Evolutionary conservation across 2,797 vertebrate genomes (phyloP).

Genomic region (Neostethus bicornis): DNA sequence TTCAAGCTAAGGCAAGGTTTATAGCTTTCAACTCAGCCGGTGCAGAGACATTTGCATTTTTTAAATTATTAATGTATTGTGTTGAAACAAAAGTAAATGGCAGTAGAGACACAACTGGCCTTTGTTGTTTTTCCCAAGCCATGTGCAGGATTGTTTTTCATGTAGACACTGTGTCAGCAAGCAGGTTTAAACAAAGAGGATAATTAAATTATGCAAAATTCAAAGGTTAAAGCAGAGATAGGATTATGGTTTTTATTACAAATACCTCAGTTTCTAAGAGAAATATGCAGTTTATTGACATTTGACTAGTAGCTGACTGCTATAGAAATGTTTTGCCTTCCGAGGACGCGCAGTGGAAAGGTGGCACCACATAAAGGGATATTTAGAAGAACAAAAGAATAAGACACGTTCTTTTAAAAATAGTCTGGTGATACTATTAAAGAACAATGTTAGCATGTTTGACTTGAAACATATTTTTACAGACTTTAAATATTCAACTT

Average conservation of each 20-base stretch:
- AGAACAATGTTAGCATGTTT: no score
- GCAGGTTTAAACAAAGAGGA: constrained; percentile 17
- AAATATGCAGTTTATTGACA: constrained; percentile 7
- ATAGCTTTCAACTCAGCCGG: constrained; percentile 43
- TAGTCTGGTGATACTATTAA: no score
- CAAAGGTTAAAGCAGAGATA: constrained; percentile 2
- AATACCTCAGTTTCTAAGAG: constrained; percentile 21
- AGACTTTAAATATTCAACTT: no score
- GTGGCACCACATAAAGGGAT: constrained; percentile 39
- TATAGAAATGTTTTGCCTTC: constrained; percentile 39
- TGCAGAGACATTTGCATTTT: constrained; percentile 62
- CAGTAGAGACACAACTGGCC: constrained; percentile 59
- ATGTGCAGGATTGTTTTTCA: constrained; percentile 15
- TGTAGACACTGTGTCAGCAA: background rate
- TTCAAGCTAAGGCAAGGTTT: constrained; percentile 55
- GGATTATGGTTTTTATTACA: constrained; percentile 20
- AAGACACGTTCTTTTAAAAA: constrained; percentile 31
- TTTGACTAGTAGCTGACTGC: constrained; percentile 42
- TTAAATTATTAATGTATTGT: constrained; percentile 66
- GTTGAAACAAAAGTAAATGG: constrained; percentile 59
- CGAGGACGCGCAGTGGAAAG: constrained; percentile 21
- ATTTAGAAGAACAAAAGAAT: constrained; percentile 40
- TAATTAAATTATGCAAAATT: background rate
- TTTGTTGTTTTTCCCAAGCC: constrained; percentile 39
- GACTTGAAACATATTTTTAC: no score